Evolutionary conservation across 2,888 invertebrate genomes (phyloP), one percentile per base, ranked within the genome.

Genomic region (Cryptus armator): DNA sequence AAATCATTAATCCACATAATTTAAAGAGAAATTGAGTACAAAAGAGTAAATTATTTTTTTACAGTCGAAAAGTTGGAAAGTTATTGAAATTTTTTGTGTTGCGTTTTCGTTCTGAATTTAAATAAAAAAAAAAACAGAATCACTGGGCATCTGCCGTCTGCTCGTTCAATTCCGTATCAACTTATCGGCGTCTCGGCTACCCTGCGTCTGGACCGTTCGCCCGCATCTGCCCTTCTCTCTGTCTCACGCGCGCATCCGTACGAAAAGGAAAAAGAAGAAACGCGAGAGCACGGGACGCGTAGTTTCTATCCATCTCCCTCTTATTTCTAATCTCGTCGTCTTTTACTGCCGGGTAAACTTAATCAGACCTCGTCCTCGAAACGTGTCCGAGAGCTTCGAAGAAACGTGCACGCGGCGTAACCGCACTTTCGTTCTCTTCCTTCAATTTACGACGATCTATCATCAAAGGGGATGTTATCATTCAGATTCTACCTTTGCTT

Each of bases 291-390:
- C 43, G 66, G 43, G 44, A 37, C 51, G 19, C 14, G n/a, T 32
- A 37, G 64, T 24, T 43, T 67, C 48, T 75, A 43, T 68, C 43
- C 62, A 44, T 81, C 74, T 74, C 64, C 48, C 70, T 79, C 71
- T 53, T 76, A 51, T 71, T 83, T 83, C 70, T 64, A 83, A 83
- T 83, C 79, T 83, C 70, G 83, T 48, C 68, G 48, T 80, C 85
- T 83, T 90, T 90, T 91, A 91, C 86, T 88, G 88, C 89, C 88
- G 77, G 72, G 89, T 76, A 91, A 91, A 91, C 90, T 88, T 89
- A 89, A 91, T 91, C 89, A 89, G 70, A 79, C 16, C 43, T 59
- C 68, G 74, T 68, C 53, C 44, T 67, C 48, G 12, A 74, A 46
- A 46, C 64, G 70, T 53, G 48, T 12, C 16, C 44, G 37, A 75